Conservation (phyloP, 2,888 invertebrate genomes). For the Gymnocheta viridis region DNA sequence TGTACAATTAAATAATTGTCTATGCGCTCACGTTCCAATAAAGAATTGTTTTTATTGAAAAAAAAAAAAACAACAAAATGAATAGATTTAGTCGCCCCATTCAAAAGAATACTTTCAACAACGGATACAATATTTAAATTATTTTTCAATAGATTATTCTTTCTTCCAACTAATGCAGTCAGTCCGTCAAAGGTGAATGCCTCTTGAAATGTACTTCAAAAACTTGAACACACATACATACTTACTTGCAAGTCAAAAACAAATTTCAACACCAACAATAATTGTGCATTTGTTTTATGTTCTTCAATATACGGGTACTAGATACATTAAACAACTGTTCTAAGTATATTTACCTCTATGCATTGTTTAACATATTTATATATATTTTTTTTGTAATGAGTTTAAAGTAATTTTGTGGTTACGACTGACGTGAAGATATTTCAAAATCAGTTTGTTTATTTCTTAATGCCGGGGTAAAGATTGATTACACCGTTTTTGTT, state of each 20-base stretch:
- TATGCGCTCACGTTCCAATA: constrained; percentile 46
- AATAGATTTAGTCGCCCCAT: background rate
- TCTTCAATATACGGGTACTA: background rate
- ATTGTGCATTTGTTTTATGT: constrained; percentile 3
- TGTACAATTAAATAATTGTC: background rate
- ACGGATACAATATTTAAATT: constrained; percentile 7
- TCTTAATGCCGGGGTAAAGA: constrained; percentile 8
- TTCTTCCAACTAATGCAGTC: constrained; percentile 11
- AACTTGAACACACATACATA: background rate
- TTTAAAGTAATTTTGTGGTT: constrained; percentile 38
- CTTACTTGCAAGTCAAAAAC: background rate
- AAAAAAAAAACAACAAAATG: background rate
- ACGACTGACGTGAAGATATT: constrained; percentile 52
- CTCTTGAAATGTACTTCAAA: constrained; percentile 35
- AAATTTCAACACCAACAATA: constrained; percentile 25
- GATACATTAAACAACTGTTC: constrained; percentile 4
- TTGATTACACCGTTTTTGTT: constrained; percentile 9
- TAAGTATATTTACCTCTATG: constrained; percentile 9
- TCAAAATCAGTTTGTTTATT: constrained; percentile 40
- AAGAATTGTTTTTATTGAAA: background rate
- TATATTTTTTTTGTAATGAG: constrained; percentile 20
- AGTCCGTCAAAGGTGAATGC: constrained; percentile 61
- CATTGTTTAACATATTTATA: constrained; percentile 1
- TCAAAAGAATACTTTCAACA: background rate
- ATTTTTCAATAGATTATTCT: background rate